Conservation (phyloP, 2,797 vertebrate species). For the Florisuga fusca region DNA sequence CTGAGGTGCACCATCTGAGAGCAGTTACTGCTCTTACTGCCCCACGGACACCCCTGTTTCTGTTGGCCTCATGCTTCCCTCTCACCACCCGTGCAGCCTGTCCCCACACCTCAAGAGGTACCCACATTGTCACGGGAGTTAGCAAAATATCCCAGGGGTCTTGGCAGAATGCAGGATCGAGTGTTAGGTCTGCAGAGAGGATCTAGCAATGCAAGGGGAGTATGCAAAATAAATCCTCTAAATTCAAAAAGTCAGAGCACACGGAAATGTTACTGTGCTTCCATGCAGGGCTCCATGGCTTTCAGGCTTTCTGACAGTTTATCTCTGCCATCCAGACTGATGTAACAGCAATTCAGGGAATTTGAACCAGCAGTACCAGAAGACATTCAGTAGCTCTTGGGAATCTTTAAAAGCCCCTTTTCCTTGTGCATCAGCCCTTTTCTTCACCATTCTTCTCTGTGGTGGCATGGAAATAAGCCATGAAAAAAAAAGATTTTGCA, state of each 20-base stretch:
- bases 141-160: neutral
- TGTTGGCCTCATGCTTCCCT: neutral
- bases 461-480: slow-evolving; percentile 28
- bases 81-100: neutral
- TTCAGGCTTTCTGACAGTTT: neutral
- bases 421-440: neutral
- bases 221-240: neutral
- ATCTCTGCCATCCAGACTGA: neutral
- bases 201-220: neutral
- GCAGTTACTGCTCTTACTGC: neutral
- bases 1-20: neutral
- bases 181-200: neutral
- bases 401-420: slow-evolving; percentile 17
- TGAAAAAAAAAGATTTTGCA: neutral
- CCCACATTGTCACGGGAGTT: neutral
- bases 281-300: neutral
- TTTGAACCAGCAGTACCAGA: neutral
- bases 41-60: neutral
- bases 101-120: neutral
- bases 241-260: neutral
- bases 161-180: neutral
- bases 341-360: neutral
- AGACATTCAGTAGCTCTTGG: neutral
- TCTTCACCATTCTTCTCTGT: neutral
- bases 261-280: neutral